Conservation (phyloP, 2,113 vertebrate genomes). For the Lutjanus erythropterus region DNA sequence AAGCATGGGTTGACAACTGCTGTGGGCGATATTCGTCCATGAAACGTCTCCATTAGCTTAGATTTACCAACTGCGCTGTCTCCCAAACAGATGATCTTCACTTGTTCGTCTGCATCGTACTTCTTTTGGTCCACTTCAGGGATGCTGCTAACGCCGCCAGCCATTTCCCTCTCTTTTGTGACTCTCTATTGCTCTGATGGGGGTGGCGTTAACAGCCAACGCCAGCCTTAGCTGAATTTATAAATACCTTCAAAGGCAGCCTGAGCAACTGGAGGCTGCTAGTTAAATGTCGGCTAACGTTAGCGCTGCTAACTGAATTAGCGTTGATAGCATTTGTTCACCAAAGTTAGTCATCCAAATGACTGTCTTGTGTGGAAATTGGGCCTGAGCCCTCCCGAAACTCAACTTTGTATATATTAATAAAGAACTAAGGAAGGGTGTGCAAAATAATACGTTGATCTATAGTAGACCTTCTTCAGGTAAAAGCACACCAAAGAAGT, state of each 20-base stretch:
- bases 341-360: neutral
- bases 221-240: too few relatives aligned
- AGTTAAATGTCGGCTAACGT: neutral
- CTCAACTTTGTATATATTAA: too few relatives aligned
- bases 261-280: neutral
- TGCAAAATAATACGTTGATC: too few relatives aligned
- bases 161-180: slow-evolving; percentile 74
- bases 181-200: neutral
- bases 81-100: slow-evolving; percentile 97
- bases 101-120: slow-evolving; percentile 89
- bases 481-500: too few relatives aligned
- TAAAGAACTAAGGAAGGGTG: too few relatives aligned
- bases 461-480: too few relatives aligned
- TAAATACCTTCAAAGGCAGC: neutral
- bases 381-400: too few relatives aligned
- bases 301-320: slow-evolving; percentile 7
- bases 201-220: neutral
- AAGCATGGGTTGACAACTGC: slow-evolving; percentile 94
- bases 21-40: slow-evolving; percentile 94
- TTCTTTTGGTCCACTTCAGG: slow-evolving; percentile 87
- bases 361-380: fast-evolving
- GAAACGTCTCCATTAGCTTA: slow-evolving; percentile 97
- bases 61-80: slow-evolving; percentile 98
- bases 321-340: neutral
- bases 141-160: slow-evolving; percentile 69